phyloP scores from a whole-genome alignment of 2,888 invertebrate genomes.

The Cryptocephalus primarius region DNA sequence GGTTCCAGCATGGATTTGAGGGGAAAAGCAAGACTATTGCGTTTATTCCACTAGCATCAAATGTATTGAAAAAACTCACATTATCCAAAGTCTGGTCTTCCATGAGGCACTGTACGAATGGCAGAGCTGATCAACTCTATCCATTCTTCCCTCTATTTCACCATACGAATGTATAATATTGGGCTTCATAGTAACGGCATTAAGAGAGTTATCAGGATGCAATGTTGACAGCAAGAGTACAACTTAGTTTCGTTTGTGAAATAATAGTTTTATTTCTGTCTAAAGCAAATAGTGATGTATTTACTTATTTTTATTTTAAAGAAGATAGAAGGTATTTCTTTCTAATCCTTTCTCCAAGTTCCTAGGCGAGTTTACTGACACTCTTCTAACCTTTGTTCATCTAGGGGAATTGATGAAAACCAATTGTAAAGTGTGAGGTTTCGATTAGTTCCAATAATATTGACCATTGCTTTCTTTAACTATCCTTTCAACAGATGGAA shows the following conservation, averaged over 20 bases:
- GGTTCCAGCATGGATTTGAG: not conserved
- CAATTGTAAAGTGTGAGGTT: conserved; percentile 13
- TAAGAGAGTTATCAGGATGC: conserved; percentile 8
- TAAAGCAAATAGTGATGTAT: conserved; percentile 8
- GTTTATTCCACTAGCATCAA: not conserved
- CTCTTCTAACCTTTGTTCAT: conserved; percentile 8
- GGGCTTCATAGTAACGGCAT: conserved; percentile 15
- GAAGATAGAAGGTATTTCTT: not conserved
- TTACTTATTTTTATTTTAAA: not conserved
- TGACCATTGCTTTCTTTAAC: conserved; percentile 5
- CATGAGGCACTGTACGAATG: no score
- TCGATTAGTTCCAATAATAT: conserved; percentile 7
- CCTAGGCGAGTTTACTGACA: conserved; percentile 3
- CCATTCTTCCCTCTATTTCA: not conserved
- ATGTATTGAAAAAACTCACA: not conserved
- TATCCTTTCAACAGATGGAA: conserved; percentile 13
- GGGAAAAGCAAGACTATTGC: not conserved
- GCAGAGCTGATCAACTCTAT: no score
- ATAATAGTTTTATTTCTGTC: conserved; percentile 10
- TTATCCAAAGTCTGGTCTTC: no score
- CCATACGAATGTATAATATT: not conserved
- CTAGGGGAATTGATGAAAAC: conserved; percentile 9
- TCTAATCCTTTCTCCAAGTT: not conserved
- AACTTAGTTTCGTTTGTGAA: conserved; percentile 16
- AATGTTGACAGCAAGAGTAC: conserved; percentile 16